Base-by-base conservation (phyloP, 2,797 vertebrate species). In the Borostomias antarcticus region DNA sequence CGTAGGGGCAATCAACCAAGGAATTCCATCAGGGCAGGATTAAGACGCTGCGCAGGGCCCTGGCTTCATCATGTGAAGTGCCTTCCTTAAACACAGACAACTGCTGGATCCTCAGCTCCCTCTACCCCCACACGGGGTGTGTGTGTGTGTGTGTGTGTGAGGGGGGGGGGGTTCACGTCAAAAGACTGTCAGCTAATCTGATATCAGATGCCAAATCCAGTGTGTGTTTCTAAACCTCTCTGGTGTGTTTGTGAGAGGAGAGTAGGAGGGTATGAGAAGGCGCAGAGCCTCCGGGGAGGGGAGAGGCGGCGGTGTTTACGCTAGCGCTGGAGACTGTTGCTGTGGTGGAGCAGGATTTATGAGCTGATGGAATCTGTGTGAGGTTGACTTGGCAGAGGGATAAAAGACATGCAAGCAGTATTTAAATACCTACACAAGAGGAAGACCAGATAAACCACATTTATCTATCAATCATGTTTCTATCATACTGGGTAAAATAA, bases 1-100 rank as follows among this genome's bases (percentile, higher is more conserved):
- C 51, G 68, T 86, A 81, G 85, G 76, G 87, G 89, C 89, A 88
- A 89, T 88, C 88, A 91, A 88, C 77, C 86, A 83, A 88, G 78
- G 82, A 87, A 91, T 92, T 89, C 85, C 86, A 86, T 79, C 85
- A 80, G 80, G 76, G 81, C 32, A 59, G 85, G 84, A 88, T 89
- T 89, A 88, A 89, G 84, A 80, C 83, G 73, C 79, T 83, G 65
- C 17, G 7, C 75, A 74, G 83, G 82, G 68, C 75, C 59, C 28
- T 63, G 19, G 50, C 68, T 76, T 70, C 65, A 64, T 51, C 53
- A 5, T 70, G 67, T 74, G 69, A 78, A 78, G 73, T 75, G 76
- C 56, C 45, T 76, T 58, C 58, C 51, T 78, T 72, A 71, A 78
- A 78, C 76, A 77, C 69, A 78, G 23, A 51, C 40, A 58, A 48